A percentile compares a stretch with the other conserved stretches of the same genome.
Conservation (phyloP, 53 echinoderm and acorn worm genomes). For the Hippasteria phrygiana region DNA sequence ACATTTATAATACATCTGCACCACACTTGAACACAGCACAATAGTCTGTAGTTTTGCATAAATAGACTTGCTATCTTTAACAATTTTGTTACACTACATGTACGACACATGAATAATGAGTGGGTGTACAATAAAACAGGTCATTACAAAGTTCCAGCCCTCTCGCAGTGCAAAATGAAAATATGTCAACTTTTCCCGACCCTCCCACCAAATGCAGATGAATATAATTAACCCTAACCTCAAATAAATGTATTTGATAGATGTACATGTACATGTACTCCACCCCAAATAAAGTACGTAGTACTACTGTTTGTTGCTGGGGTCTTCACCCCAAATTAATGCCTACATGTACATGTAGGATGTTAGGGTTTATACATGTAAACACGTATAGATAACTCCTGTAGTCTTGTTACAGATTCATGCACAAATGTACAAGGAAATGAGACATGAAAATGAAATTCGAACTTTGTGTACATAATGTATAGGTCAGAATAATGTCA, state of each 20-base stretch:
- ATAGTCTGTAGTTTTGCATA: no score
- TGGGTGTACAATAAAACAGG: neutral
- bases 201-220: neutral
- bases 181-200: neutral
- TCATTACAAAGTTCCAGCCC: neutral
- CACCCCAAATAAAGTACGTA: neutral
- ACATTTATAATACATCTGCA: no score
- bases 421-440: no score
- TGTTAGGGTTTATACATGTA: neutral
- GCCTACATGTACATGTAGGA: neutral
- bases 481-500: no score
- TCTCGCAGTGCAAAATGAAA: neutral
- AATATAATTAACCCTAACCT: neutral
- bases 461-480: no score
- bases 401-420: no score
- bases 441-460: no score
- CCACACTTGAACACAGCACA: no score
- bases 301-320: neutral
- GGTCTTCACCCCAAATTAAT: neutral
- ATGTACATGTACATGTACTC: constrained; percentile 10
- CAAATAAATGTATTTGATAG: neutral
- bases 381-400: no score
- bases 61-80: no score
- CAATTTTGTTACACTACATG: no score
- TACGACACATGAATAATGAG: no score